Evolutionary conservation across 2,113 vertebrate genomes (phyloP).

Genomic region (Pelvicachromis taeniatus): DNA sequence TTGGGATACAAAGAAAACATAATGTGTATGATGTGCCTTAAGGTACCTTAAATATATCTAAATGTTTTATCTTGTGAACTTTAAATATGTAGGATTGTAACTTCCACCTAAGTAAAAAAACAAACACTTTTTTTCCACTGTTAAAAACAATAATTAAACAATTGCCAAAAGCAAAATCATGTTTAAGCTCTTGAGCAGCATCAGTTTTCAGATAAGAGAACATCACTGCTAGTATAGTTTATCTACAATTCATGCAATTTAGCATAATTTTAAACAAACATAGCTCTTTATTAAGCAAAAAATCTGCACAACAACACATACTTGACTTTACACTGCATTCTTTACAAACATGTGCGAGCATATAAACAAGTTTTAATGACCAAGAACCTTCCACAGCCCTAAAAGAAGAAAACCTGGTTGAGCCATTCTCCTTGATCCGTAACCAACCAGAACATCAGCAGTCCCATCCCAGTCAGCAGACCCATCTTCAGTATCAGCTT

Average conservation of each 20-base stretch:
- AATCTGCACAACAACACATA: neutral
- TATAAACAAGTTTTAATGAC: neutral
- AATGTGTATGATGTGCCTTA: neutral
- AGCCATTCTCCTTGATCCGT: constrained; percentile 52
- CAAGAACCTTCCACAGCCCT: neutral
- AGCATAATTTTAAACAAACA: neutral
- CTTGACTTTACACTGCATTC: neutral
- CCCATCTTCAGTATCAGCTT: constrained; percentile 44
- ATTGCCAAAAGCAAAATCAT: rapidly evolving
- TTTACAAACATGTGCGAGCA: neutral
- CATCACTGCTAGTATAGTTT: neutral
- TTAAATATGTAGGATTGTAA: neutral
- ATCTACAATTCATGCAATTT: neutral
- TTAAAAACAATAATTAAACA: neutral
- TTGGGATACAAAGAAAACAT: neutral
- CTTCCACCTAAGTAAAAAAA: neutral
- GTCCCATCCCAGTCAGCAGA: constrained; percentile 45
- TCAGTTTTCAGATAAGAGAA: neutral
- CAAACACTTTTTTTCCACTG: neutral
- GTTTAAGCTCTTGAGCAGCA: neutral
- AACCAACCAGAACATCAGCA: constrained; percentile 64
- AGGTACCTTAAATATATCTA: neutral
- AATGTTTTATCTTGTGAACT: neutral
- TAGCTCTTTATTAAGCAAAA: constrained; percentile 8
- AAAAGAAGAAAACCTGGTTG: neutral